A percentile compares a stretch with the other conserved stretches of the same genome.
Conservation (phyloP, 2,113 vertebrate species). For the Cebus imitator region DNA sequence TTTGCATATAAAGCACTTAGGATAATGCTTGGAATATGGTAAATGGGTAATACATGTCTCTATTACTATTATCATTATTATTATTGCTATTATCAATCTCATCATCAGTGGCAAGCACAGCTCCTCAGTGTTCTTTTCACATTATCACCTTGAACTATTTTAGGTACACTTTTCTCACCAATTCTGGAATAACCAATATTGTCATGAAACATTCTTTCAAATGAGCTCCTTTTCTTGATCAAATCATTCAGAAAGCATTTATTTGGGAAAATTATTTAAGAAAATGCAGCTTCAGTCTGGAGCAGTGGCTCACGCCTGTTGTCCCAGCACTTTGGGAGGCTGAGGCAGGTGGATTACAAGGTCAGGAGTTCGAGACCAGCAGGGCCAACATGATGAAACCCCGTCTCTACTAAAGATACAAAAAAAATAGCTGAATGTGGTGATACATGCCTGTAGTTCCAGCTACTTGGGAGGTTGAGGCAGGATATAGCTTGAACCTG, state of each 20-base stretch:
- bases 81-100: background rate
- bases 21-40: background rate
- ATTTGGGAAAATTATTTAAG: background rate
- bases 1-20: background rate
- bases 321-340: too few relatives aligned
- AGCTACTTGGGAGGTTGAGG: too few relatives aligned
- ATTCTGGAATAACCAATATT: background rate
- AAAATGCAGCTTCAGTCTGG: background rate
- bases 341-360: too few relatives aligned
- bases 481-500: too few relatives aligned
- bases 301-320: too few relatives aligned
- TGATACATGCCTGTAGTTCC: too few relatives aligned
- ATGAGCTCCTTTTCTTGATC: background rate
- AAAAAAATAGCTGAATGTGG: too few relatives aligned
- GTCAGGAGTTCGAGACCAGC: too few relatives aligned
- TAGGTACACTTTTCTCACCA: background rate
- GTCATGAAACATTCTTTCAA: background rate
- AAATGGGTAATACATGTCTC: background rate
- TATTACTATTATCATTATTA: background rate
- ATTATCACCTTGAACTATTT: background rate
- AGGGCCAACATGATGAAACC: too few relatives aligned
- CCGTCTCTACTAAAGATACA: too few relatives aligned
- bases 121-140: background rate
- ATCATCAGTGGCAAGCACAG: background rate
- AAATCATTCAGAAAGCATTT: background rate